Evolutionary conservation across 2,888 invertebrate species (phyloP).

Genomic region (Holacanthella duospinosa): DNA sequence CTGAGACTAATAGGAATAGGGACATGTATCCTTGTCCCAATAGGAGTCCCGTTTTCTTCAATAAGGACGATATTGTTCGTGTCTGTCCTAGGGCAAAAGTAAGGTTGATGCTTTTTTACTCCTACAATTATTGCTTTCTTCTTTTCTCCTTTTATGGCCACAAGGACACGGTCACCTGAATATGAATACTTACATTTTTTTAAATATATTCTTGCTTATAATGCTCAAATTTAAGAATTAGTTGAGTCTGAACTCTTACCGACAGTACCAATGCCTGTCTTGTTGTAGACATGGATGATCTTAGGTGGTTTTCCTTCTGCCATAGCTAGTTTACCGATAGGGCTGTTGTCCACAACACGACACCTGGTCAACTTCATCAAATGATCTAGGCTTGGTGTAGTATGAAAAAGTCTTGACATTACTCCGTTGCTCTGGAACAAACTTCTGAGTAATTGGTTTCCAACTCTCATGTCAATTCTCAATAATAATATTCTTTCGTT

Average conservation of each 20-base stretch:
- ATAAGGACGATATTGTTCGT: conserved; percentile 92
- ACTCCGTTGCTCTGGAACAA: background rate
- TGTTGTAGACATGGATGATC: conserved; percentile 89
- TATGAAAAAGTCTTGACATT: background rate
- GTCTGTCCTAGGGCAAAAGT: conserved; percentile 80
- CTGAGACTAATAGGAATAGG: conserved; percentile 85
- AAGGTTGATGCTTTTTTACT: conserved; percentile 65
- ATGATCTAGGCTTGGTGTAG: background rate
- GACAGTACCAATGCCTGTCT: conserved; percentile 52
- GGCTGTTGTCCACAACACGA: conserved; percentile 92
- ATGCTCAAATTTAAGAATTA: conserved; percentile 2
- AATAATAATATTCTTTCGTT: no score
- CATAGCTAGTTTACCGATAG: conserved; percentile 88
- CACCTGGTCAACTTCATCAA: conserved; percentile 56
- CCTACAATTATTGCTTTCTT: conserved; percentile 87
- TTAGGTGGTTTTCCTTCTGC: conserved; percentile 85
- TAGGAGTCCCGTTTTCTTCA: conserved; percentile 85
- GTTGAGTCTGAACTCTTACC: conserved; percentile 48
- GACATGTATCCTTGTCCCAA: conserved; percentile 88
- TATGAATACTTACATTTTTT: conserved; percentile 44
- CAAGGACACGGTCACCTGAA: conserved; percentile 73
- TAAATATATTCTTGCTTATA: background rate
- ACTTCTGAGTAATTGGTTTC: background rate
- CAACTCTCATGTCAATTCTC: background rate
- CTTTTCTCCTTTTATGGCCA: conserved; percentile 91